phyloP scores from a whole-genome alignment of 2,888 invertebrate genomes.

The Sceliomorpha sp. region DNA sequence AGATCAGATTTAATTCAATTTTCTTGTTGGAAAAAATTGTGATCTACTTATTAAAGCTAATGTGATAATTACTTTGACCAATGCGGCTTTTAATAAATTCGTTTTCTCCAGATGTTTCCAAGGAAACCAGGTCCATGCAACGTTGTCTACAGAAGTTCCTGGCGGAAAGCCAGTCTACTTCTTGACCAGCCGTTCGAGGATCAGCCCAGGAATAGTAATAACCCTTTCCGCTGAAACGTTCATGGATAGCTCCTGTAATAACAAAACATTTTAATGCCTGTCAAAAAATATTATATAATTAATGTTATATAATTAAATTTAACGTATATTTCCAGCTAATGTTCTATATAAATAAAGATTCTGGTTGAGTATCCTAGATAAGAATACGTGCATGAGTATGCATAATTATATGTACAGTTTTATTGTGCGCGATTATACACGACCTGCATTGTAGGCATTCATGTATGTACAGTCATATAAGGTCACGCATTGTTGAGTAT shows the following conservation, averaged over 20 bases:
- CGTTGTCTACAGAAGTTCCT: conserved; percentile 93
- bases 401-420: no score
- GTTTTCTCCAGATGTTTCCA: conserved; percentile 92
- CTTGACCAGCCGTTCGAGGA: conserved; percentile 86
- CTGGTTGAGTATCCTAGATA: no score
- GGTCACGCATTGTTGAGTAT: no score
- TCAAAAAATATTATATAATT: background rate
- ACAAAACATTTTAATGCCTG: background rate
- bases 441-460: no score
- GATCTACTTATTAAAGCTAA: no score
- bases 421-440: no score
- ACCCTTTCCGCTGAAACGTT: conserved; percentile 83
- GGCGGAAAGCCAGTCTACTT: conserved; percentile 91
- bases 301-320: background rate
- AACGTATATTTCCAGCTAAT: no score
- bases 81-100: conserved; percentile 92
- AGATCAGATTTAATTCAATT: no score
- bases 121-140: conserved; percentile 93
- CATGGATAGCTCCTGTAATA: conserved; percentile 78
- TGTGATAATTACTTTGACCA: conserved; percentile 86
- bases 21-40: no score
- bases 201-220: conserved; percentile 95
- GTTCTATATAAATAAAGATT: no score
- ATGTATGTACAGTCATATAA: no score
- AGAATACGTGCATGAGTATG: no score